Evolutionary conservation across 2,113 vertebrate genomes (phyloP), one percentile per base, ranked within the genome.

Genomic region (Oxyura jamaicensis): DNA sequence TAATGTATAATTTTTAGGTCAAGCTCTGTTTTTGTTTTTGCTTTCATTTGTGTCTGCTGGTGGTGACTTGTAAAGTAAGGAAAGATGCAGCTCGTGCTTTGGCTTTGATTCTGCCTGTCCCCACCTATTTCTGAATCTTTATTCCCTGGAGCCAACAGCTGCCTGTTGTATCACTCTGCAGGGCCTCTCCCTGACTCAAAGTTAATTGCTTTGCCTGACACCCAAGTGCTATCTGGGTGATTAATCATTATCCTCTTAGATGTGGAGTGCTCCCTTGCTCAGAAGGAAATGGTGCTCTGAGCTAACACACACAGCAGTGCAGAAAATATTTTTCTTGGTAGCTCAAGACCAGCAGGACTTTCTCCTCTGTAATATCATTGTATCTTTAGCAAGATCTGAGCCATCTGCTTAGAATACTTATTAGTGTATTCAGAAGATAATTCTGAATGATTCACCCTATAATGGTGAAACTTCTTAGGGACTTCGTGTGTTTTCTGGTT

Each of bases 201-300:
- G 67, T 87, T 95, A 95, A 91, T 95, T 96, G 80, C 92, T 91
- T 83, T 73, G 31, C 62, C 44, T 82, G 86, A 79, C 66, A 73
- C 74, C 71, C 36, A 53, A 69, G 91, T 76, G 41, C 86, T 95
- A 44, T 86, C 77, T 68, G 58, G 29, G 36, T 4, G n/a, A 62
- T 89, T 95, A 89, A 95, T 92, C 83, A 53, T 95, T 95, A 73
- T 89, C 66, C 53, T 93, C 74, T 84, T 79, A 48, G 83, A 75
- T 82, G 62, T 56, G 83, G 81, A 87, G 81, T 86, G 77, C 80
- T 93, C 76, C 77, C 42, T 95, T 83, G 80, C 42, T 75, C 39
- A n/a, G 84, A 77, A 82, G 62, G 35, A 60, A 88, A 11, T 13
- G 20, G 35, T 44, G 41, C 74, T 82, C 58, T 6, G 15, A 26